phyloP scores from a whole-genome alignment of 2,797 vertebrate genomes.

The Rhynchotus rufescens region DNA sequence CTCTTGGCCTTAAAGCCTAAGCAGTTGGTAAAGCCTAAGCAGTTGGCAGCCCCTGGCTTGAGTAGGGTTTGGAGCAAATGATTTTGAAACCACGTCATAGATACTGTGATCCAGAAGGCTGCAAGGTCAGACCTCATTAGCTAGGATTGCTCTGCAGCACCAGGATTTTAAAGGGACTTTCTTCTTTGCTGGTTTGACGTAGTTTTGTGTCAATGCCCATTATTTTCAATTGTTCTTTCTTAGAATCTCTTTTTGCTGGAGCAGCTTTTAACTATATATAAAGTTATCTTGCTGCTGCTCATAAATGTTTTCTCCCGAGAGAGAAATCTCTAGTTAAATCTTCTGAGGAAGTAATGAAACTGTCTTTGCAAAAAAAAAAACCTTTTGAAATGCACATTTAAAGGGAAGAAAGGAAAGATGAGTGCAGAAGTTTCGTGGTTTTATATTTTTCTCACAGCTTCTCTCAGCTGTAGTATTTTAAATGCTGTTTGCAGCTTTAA shows the following conservation, averaged over 20 bases:
- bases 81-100: background rate
- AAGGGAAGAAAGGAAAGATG: background rate
- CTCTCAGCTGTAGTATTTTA: background rate
- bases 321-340: slow-evolving; percentile 20
- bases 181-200: background rate
- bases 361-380: background rate
- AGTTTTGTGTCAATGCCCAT: background rate
- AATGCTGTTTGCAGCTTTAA: background rate
- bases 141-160: background rate
- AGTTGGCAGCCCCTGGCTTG: background rate
- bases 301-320: slow-evolving; percentile 5
- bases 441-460: background rate
- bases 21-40: no score
- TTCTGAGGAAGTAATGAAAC: slow-evolving; percentile 6
- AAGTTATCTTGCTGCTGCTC: background rate
- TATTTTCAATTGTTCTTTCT: background rate
- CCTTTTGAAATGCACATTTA: background rate
- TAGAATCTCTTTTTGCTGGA: background rate
- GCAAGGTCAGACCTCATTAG: background rate
- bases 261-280: background rate
- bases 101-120: background rate
- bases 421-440: background rate
- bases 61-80: background rate
- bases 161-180: fast-evolving
- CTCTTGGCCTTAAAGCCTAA: background rate